Base-by-base conservation (phyloP, 2,888 invertebrate species). In the Trissoscelio sp. region DNA sequence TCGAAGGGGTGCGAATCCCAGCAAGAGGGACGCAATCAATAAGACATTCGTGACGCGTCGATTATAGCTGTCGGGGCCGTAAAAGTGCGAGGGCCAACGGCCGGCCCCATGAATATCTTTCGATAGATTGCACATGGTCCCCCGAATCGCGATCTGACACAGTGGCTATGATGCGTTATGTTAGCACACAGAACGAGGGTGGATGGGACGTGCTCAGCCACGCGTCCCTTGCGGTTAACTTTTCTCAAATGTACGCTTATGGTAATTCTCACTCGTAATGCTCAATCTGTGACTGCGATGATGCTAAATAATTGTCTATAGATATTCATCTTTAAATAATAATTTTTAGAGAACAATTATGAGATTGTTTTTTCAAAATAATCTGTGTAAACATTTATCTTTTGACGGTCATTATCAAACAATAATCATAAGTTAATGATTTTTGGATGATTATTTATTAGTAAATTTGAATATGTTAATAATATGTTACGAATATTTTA, bases 61-160 rank as follows among this genome's bases (percentile, higher is more conserved):
- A 89, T 90, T 89, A 89, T 89, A 87, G 88, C 86, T 89, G 90
- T 89, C 87, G 87, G 88, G 88, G 86, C 80, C 85, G 86, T 78
- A 85, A 82, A 86, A 85, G 87, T 83, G 85, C 84, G 81, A 85
- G 86, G 86, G 86, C 87, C 87, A 87, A 85, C 87, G 88, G 88
- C 87, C 88, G 88, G 87, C 89, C 90, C 90, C 91, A 91, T 91
- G 91, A 91, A 91, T 91, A 91, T 91, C 91, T 91, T 91, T 91
- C 91, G 91, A 91, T 91, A 91, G 91, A 91, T 91, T 91, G 91
- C 91, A 89, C 91, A 91, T 88, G 87, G 86, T 87, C 86, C 87
- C 85, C 85, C 67, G 72, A 85, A 84, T 86, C 79, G 83, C 77
- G 75, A 81, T 81, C 74, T 83, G 77, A 80, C 82, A 85, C 85